These are phyloP conservation scores for Helicoverpa assulta DNA, from an alignment of 2,888 invertebrate genomes.

Conservation along the genomic window DNA sequence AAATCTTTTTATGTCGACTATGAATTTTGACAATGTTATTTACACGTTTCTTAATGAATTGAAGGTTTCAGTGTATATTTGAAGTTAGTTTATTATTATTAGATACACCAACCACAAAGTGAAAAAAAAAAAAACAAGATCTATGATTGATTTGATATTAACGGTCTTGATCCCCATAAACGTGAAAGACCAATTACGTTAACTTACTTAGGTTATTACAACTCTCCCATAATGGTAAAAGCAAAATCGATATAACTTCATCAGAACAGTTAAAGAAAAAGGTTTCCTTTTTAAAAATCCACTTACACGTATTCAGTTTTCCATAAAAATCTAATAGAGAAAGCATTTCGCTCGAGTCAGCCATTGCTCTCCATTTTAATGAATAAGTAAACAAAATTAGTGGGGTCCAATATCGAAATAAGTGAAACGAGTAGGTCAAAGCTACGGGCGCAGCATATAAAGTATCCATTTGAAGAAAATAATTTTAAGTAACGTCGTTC, in stretches of 20 bases:
- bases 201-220: background rate
- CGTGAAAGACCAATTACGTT: too few species aligned
- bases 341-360: slow-evolving; percentile 75
- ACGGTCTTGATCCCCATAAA: too few species aligned
- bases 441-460: slow-evolving; percentile 83
- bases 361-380: slow-evolving; percentile 87
- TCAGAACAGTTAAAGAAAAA: slow-evolving; percentile 57
- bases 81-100: too few species aligned
- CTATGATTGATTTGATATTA: too few species aligned
- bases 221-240: slow-evolving; percentile 30
- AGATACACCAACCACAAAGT: too few species aligned
- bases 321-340: slow-evolving; percentile 84
- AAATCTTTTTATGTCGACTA: background rate
- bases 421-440: slow-evolving; percentile 84
- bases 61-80: too few species aligned
- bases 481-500: slow-evolving; percentile 75
- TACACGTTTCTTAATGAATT: too few species aligned
- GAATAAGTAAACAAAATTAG: slow-evolving; percentile 89
- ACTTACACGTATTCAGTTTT: slow-evolving; percentile 78
- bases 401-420: slow-evolving; percentile 86
- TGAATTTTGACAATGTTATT: background rate
- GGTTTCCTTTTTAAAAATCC: slow-evolving; percentile 65
- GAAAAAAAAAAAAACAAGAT: too few species aligned
- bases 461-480: slow-evolving; percentile 80
- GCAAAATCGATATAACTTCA: slow-evolving; percentile 57